phyloP scores from a whole-genome alignment of 2,888 invertebrate species.

The Hanleya hanleyi region DNA sequence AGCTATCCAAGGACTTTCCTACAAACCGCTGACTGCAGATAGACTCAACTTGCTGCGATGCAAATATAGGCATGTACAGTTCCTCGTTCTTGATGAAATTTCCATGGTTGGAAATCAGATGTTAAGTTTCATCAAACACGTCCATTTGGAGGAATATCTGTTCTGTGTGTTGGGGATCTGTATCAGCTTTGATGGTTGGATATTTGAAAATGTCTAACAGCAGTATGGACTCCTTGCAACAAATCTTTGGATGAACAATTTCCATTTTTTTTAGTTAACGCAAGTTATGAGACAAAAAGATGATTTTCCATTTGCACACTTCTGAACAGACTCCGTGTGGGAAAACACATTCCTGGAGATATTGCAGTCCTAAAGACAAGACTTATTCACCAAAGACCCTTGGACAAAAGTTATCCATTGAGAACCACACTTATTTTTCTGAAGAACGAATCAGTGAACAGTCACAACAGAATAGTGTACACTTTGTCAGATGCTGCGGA shows the following conservation, averaged over 20 bases:
- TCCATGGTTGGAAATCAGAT: slow-evolving; percentile 27
- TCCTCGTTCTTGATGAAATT: slow-evolving; percentile 30
- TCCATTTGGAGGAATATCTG: slow-evolving; percentile 15
- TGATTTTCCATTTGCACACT: slow-evolving; percentile 31
- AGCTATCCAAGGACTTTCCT: slow-evolving; percentile 16
- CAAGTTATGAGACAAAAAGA: slow-evolving; percentile 37
- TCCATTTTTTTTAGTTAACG: slow-evolving; percentile 27
- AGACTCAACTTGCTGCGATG: slow-evolving; percentile 20
- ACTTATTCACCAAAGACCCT: background rate
- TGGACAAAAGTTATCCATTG: slow-evolving; percentile 12
- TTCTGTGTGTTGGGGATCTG: slow-evolving; percentile 36
- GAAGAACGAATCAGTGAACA: slow-evolving; percentile 11
- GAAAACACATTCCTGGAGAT: slow-evolving; percentile 9
- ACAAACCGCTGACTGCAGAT: slow-evolving; percentile 16
- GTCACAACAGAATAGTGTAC: slow-evolving; percentile 18
- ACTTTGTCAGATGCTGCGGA: background rate
- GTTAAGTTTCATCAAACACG: slow-evolving; percentile 5
- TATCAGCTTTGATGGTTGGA: slow-evolving; percentile 36
- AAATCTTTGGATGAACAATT: slow-evolving; percentile 31
- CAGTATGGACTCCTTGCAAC: slow-evolving; percentile 22
- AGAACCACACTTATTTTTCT: slow-evolving; percentile 20
- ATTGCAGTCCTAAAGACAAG: background rate
- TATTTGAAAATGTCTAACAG: slow-evolving; percentile 19
- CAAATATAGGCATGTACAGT: slow-evolving; percentile 10
- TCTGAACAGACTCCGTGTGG: slow-evolving; percentile 23